Evolutionary conservation across 2,113 vertebrate genomes (phyloP).

Genomic region (Phrynocephalus versicolor): DNA sequence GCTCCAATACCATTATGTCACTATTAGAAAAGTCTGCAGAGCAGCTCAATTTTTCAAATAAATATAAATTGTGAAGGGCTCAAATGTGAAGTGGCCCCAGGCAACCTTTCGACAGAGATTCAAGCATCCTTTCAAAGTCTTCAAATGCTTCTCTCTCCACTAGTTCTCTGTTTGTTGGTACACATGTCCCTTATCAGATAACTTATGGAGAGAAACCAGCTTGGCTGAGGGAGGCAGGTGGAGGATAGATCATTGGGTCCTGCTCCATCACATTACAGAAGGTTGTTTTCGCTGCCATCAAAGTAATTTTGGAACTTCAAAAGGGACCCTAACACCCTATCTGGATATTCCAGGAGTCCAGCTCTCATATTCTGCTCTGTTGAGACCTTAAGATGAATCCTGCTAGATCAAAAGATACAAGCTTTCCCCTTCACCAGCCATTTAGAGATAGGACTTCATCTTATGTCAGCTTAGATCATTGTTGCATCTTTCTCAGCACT

Average conservation of each 20-base stretch:
- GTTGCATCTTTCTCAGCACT: neutral
- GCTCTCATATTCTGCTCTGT: neutral
- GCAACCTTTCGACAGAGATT: slow-evolving; percentile 37
- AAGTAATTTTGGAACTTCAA: neutral
- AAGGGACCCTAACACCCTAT: neutral
- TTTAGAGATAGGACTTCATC: neutral
- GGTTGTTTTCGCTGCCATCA: neutral
- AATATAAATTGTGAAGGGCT: slow-evolving; percentile 68
- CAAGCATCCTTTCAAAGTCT: slow-evolving; percentile 50
- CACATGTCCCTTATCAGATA: neutral
- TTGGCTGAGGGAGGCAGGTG: neutral
- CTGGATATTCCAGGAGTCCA: neutral
- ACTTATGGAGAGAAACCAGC: neutral
- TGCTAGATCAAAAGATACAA: neutral
- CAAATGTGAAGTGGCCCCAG: slow-evolving; percentile 58
- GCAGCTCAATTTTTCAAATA: slow-evolving; percentile 66
- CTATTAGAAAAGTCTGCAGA: slow-evolving; percentile 66
- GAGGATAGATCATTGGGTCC: neutral
- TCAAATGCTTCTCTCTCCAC: slow-evolving; percentile 41
- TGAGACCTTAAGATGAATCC: neutral
- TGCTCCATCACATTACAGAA: neutral
- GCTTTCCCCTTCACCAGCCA: neutral
- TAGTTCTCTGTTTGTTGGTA: neutral
- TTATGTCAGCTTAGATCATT: neutral
- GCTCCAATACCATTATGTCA: slow-evolving; percentile 64